phyloP scores from a whole-genome alignment of 1,140 invertebrate species.

The Diploscapter pachys region DNA sequence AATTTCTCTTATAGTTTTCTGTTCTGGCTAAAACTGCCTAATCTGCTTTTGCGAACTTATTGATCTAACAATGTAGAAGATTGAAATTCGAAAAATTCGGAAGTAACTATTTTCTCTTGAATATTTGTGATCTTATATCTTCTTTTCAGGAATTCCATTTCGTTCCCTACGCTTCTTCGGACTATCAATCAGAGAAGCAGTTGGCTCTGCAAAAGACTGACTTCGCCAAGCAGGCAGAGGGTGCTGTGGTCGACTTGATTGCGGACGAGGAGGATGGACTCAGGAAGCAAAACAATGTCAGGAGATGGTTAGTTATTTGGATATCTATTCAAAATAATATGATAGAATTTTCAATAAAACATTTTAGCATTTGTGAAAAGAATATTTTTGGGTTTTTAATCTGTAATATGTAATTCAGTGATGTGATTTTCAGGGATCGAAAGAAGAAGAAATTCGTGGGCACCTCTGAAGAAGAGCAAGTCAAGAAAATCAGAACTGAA shows the following conservation, averaged over 20 bases:
- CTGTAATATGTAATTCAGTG: no score
- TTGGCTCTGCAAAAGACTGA: constrained; percentile 52
- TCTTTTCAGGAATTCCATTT: constrained; percentile 27
- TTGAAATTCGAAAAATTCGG: not conserved
- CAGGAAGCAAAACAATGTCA: constrained; percentile 65
- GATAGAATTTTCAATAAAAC: not conserved
- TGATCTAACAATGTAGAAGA: no score
- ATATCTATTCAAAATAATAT: not conserved
- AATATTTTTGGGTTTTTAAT: constrained; percentile 1
- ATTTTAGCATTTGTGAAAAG: not conserved
- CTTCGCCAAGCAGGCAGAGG: constrained; percentile 72
- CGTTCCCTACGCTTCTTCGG: constrained; percentile 12
- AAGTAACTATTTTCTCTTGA: not conserved
- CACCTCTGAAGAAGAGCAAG: constrained; percentile 65
- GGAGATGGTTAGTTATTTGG: constrained; percentile 66
- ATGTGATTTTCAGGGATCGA: constrained; percentile 68
- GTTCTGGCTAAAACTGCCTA: not conserved
- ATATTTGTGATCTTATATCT: not conserved
- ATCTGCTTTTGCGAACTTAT: no score
- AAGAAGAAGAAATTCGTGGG: constrained; percentile 86
- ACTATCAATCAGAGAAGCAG: constrained; percentile 24
- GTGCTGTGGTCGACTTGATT: constrained; percentile 74
- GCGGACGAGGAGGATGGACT: constrained; percentile 73
- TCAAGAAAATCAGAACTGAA: constrained; percentile 85
- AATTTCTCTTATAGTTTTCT: no score